Evolutionary conservation across 1,140 invertebrate genomes (phyloP).

Genomic region (Penaeus japonicus): DNA sequence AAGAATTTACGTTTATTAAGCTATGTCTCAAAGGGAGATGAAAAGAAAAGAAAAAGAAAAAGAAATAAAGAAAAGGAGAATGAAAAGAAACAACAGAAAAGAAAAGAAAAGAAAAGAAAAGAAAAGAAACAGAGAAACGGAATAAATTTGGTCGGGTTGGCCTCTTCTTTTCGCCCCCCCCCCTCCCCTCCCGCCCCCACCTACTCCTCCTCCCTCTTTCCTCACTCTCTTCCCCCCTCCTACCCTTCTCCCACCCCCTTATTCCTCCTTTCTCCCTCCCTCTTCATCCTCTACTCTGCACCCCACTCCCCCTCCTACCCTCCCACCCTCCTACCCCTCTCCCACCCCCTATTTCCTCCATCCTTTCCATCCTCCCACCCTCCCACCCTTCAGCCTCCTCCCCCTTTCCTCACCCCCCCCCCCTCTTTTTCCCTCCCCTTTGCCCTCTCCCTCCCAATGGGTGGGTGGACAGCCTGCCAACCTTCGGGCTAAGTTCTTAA

Average conservation of each 20-base stretch:
- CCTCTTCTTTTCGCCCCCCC: background rate
- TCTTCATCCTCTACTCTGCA: background rate
- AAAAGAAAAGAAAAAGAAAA: background rate
- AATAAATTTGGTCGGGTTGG: conserved; percentile 33
- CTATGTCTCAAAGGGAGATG: background rate
- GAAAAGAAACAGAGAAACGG: conserved; percentile 24
- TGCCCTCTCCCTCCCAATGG: background rate
- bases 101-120: background rate
- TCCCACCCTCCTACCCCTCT: background rate
- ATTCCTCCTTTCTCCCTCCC: background rate
- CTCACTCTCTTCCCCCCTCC: background rate
- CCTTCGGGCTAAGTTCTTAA: conserved; percentile 37
- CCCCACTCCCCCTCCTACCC: background rate
- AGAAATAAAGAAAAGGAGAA: background rate
- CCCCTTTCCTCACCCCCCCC: background rate
- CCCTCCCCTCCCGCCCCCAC: background rate
- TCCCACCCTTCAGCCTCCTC: background rate
- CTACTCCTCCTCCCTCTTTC: background rate
- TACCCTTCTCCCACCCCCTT: background rate
- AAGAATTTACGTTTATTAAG: no score
- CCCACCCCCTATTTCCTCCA: background rate
- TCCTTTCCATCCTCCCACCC: background rate
- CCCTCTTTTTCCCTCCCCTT: background rate
- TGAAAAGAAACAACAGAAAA: conserved; percentile 15
- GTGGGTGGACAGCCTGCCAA: background rate